Evolutionary conservation across 2,113 vertebrate genomes (phyloP).

Genomic region (Onychorhynchus coronatus): DNA sequence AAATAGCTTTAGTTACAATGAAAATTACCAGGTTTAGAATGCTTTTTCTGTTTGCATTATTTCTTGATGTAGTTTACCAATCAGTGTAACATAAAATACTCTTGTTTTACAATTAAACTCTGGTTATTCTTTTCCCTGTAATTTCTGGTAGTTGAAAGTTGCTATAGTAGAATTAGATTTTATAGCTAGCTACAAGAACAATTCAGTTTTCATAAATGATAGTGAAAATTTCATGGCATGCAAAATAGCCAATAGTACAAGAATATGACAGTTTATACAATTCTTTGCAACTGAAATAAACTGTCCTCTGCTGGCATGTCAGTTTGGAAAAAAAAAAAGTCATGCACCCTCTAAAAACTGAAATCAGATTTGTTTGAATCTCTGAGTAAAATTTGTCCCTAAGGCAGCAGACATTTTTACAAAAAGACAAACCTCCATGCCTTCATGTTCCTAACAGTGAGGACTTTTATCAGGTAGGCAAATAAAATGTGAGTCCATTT

Average conservation of each 20-base stretch:
- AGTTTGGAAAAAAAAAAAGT: not conserved
- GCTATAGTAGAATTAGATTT: not conserved
- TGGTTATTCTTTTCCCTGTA: not conserved
- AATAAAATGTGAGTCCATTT: not conserved
- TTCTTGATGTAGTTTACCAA: not conserved
- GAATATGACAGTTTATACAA: not conserved
- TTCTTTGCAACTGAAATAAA: not conserved
- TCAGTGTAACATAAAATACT: not conserved
- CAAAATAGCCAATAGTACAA: not conserved
- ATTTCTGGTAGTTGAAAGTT: not conserved
- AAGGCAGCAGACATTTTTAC: not conserved
- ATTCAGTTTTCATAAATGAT: not conserved
- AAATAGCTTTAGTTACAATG: not conserved
- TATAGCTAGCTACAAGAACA: not conserved
- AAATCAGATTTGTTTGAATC: not conserved
- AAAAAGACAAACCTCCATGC: not conserved
- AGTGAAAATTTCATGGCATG: not conserved
- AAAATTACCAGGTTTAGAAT: not conserved
- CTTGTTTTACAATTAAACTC: not conserved
- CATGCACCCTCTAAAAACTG: not conserved
- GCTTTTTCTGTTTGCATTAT: not conserved
- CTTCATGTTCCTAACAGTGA: not conserved
- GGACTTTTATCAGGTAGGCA: not conserved
- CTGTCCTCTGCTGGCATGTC: not conserved
- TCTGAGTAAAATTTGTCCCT: not conserved